Base-by-base conservation (phyloP, 2,113 vertebrate genomes). In the Cebus imitator region DNA sequence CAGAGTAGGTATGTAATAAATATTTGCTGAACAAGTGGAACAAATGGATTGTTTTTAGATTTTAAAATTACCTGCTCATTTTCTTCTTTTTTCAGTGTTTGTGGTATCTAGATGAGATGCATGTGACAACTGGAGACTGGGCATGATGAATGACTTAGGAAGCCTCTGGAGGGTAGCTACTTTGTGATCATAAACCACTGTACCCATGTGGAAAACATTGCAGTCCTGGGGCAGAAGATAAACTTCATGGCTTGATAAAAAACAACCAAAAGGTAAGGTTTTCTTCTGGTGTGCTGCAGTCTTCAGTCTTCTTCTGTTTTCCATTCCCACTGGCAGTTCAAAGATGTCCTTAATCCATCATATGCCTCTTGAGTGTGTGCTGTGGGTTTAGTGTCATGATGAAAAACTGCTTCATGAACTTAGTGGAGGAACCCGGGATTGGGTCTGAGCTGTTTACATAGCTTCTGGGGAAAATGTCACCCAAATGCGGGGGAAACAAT, bases 381-480 rank as follows among this genome's bases (percentile, higher is more conserved):
- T 78, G 73, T 96, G 78, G 40, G 93, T 83, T 97, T 81, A 75
- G 86, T 94, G 94, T 93, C 94, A 82, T 66, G 78, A 89, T 95
- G 96, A 97, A 97, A 97, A 97, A 95, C 76, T 85, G 48, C 95
- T 87, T 78, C 72, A 40, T 73, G 93, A 78, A 61, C 85, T 93
- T 81, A 50, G 86, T 48, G 58, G 52, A 93, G 95, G 81, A 91
- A 90, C 72, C 95, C 50, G 43, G 72, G 70, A 87, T 45, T 75
- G 87, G 94, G 84, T 94, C 16, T 66, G 43, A 70, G 75, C 79
- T 94, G 81, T 96, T 97, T 93, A 88, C 85, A 75, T 91, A 94
- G 85, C 78, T 95, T 87, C 75, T 81, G 21, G 89, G 91, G 64
- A 94, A 96, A 97, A 95, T 66, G 72, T 95, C 91, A 70, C 70